These are phyloP conservation scores for Theocolax elegans DNA, from an alignment of 1,140 invertebrate species.

Conservation along the genomic window DNA sequence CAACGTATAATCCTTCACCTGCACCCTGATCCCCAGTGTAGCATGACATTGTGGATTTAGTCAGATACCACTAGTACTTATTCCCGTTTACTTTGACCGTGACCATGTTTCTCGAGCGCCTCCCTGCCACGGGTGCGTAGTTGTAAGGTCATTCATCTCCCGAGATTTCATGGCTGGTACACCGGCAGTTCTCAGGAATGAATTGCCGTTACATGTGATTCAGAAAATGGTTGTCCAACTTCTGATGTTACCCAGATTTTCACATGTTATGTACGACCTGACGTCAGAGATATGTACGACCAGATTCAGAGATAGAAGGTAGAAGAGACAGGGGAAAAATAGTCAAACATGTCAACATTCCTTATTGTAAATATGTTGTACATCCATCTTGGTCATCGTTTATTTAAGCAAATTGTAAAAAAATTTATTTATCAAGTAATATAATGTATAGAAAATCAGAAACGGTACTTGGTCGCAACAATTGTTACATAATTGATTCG, in stretches of 20 bases:
- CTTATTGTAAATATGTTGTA: slow-evolving; percentile 45
- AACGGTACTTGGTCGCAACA: slow-evolving; percentile 39
- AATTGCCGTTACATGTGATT: slow-evolving; percentile 87
- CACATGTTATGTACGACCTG: slow-evolving; percentile 95
- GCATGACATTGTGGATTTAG: too few relatives aligned
- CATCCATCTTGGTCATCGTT: slow-evolving; percentile 42
- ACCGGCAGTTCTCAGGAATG: slow-evolving; percentile 89
- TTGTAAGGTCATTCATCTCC: slow-evolving; percentile 95
- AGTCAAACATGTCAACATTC: slow-evolving; percentile 43
- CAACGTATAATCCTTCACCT: too few relatives aligned
- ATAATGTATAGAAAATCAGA: slow-evolving; percentile 42
- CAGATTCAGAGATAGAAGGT: slow-evolving; percentile 55
- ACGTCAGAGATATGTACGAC: slow-evolving; percentile 98
- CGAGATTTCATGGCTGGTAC: slow-evolving; percentile 99
- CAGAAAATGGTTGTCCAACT: slow-evolving; percentile 91
- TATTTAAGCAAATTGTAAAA: slow-evolving; percentile 44
- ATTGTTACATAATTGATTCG: slow-evolving; percentile 39
- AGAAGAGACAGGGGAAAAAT: not conserved
- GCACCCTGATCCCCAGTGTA: too few relatives aligned
- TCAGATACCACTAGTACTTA: slow-evolving; percentile 97
- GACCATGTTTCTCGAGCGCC: slow-evolving; percentile 84
- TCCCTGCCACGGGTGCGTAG: slow-evolving; percentile 94
- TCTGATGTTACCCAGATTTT: slow-evolving; percentile 87
- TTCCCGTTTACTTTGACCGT: slow-evolving; percentile 97
- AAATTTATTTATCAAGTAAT: slow-evolving; percentile 44